Conservation (phyloP, 2,888 invertebrate genomes). For the Acronicta aceris region DNA sequence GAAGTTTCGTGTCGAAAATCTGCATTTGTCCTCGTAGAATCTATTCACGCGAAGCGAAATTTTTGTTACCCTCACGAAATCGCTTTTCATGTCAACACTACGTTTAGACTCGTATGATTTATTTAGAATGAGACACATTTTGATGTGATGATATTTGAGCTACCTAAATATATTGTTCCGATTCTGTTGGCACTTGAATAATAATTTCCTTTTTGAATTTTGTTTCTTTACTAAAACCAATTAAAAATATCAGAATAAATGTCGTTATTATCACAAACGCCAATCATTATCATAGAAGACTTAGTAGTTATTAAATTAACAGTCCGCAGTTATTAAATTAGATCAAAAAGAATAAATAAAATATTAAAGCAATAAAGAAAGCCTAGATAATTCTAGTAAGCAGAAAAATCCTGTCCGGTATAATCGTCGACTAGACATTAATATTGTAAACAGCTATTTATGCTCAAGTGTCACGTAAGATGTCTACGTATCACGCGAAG, state of each 20-base stretch:
- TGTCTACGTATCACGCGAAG: constrained; percentile 23
- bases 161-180: background rate
- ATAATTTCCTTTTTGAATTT: background rate
- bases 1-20: constrained; percentile 31
- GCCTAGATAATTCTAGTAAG: background rate
- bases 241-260: no score
- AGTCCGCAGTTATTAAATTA: no score
- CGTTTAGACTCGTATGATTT: constrained; percentile 22
- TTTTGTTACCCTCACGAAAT: constrained; percentile 39
- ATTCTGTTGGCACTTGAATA: constrained; percentile 8
- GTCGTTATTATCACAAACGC: no score
- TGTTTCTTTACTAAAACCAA: background rate
- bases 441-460: constrained; percentile 23
- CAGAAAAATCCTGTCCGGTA: constrained; percentile 9
- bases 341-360: background rate
- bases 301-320: no score
- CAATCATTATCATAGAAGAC: no score
- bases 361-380: background rate
- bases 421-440: constrained; percentile 24
- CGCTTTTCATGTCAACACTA: constrained; percentile 22
- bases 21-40: constrained; percentile 39
- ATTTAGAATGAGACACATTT: constrained; percentile 11
- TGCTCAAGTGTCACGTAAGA: constrained; percentile 25
- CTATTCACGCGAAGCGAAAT: constrained; percentile 32
- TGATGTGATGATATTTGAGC: constrained; percentile 11